Conservation (phyloP, 2,888 invertebrate species). For the Aphidius colemani region DNA sequence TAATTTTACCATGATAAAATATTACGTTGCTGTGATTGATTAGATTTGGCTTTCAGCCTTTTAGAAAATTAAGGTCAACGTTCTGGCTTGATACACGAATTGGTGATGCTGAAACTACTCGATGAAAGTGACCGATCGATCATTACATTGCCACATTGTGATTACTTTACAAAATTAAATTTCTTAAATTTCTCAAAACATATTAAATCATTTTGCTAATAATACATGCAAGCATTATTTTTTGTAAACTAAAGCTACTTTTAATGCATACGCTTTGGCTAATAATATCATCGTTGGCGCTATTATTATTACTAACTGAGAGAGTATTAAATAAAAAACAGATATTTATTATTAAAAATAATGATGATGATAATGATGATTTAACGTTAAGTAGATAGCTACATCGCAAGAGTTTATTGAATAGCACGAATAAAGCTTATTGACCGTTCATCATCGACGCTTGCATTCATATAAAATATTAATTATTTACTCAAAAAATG, state of each 20-base stretch:
- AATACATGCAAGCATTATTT: neutral
- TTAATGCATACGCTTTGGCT: slow-evolving; percentile 12
- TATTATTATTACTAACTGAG: slow-evolving; percentile 26
- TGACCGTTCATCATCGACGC: neutral
- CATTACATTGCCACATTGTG: neutral
- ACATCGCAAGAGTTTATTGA: neutral
- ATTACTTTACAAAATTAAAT: neutral
- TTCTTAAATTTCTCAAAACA: neutral
- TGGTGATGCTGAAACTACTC: neutral
- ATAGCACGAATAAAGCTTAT: neutral
- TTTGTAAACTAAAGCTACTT: slow-evolving; percentile 14
- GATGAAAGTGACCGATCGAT: slow-evolving; percentile 17
- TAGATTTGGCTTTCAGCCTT: no score
- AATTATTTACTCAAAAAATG: neutral
- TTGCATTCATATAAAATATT: neutral
- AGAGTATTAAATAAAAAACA: slow-evolving; percentile 39
- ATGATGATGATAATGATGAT: neutral
- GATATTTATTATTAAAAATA: slow-evolving; percentile 18
- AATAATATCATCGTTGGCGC: slow-evolving; percentile 27
- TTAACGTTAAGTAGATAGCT: neutral
- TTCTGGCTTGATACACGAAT: no score
- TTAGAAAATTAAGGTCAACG: no score
- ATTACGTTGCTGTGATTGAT: no score
- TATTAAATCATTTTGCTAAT: no score
- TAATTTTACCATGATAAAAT: slow-evolving; percentile 16